Conservation (phyloP, 2,888 invertebrate species). For the Teinopalpus imperialis region DNA sequence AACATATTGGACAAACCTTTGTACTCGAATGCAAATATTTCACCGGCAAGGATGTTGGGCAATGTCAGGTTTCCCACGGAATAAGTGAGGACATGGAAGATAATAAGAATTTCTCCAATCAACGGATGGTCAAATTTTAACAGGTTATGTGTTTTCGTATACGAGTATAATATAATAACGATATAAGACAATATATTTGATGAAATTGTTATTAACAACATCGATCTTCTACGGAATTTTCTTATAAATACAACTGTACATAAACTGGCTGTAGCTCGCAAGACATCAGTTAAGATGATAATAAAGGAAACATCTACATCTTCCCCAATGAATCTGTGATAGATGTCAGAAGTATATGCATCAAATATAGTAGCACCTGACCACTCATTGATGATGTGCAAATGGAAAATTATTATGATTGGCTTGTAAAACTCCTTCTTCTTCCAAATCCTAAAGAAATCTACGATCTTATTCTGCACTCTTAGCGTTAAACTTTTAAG, state of each 20-base stretch:
- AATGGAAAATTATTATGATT: slow-evolving; percentile 77
- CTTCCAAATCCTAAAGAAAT: slow-evolving; percentile 7
- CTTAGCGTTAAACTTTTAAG: background rate
- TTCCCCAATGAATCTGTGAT: slow-evolving; percentile 77
- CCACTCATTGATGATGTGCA: slow-evolving; percentile 84
- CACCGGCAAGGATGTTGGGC: slow-evolving; percentile 86
- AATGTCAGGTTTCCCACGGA: slow-evolving; percentile 82
- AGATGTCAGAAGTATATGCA: slow-evolving; percentile 83
- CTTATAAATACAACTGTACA: slow-evolving; percentile 82
- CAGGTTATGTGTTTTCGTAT: slow-evolving; percentile 40
- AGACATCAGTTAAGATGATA: slow-evolving; percentile 82
- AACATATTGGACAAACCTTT: slow-evolving; percentile 84
- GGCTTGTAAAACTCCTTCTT: slow-evolving; percentile 78
- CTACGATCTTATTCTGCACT: background rate
- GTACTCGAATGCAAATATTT: slow-evolving; percentile 83
- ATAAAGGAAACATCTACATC: slow-evolving; percentile 81
- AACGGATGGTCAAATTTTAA: slow-evolving; percentile 50
- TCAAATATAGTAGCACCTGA: slow-evolving; percentile 84
- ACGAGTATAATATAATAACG: slow-evolving; percentile 65
- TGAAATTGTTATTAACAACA: slow-evolving; percentile 80
- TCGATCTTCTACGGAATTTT: slow-evolving; percentile 79
- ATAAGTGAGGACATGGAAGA: slow-evolving; percentile 77
- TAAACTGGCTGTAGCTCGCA: slow-evolving; percentile 80
- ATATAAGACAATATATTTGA: slow-evolving; percentile 80
- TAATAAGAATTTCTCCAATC: slow-evolving; percentile 66